Evolutionary conservation across 2,888 invertebrate genomes (phyloP).

Genomic region (Noctuana brunneofusca): DNA sequence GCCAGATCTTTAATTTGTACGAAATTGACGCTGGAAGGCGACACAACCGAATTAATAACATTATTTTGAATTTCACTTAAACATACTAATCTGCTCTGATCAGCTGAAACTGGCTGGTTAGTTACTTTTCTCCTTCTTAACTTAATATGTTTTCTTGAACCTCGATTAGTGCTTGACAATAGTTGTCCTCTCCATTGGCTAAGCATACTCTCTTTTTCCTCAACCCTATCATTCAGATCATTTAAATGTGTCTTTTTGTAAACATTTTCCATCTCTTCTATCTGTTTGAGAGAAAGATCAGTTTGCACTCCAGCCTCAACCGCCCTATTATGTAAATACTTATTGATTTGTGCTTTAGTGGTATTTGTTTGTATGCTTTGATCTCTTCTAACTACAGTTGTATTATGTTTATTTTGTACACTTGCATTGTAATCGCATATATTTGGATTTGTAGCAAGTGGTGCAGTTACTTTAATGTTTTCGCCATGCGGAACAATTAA

Average conservation of each 20-base stretch:
- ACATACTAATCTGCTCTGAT: background rate
- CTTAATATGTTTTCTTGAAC: slow-evolving; percentile 10
- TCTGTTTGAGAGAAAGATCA: background rate
- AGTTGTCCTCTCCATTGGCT: background rate
- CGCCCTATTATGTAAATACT: background rate
- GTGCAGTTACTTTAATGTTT: background rate
- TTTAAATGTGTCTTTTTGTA: background rate
- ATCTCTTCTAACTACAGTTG: slow-evolving; percentile 1
- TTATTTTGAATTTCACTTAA: slow-evolving; percentile 2
- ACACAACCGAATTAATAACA: background rate
- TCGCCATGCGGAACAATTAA: background rate
- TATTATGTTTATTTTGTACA: background rate
- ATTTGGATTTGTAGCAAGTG: background rate
- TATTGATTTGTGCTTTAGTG: background rate
- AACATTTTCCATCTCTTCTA: slow-evolving; percentile 7
- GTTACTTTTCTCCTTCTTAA: slow-evolving; percentile 16
- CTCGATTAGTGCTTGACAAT: background rate
- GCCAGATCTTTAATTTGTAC: background rate
- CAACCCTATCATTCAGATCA: background rate
- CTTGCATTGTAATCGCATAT: background rate
- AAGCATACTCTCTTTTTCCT: background rate
- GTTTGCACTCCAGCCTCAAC: slow-evolving; percentile 24
- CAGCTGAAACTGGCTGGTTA: background rate
- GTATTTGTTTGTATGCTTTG: background rate
- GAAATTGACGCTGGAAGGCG: background rate